Evolutionary conservation across 2,888 invertebrate genomes (phyloP).

Genomic region (Tanypteryx hageni): DNA sequence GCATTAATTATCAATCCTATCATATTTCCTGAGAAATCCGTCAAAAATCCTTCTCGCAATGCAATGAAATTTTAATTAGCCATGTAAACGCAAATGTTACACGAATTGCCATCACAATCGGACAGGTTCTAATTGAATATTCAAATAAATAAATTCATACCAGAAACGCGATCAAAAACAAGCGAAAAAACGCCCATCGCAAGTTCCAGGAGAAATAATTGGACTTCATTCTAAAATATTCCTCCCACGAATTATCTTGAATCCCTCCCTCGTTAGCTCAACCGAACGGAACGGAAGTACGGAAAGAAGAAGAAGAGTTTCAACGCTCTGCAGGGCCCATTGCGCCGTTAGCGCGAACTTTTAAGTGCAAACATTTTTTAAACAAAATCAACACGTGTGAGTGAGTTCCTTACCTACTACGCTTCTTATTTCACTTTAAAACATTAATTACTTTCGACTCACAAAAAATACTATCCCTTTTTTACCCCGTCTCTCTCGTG

Average conservation of each 20-base stretch:
- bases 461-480: background rate
- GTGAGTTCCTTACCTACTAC: background rate
- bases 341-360: background rate
- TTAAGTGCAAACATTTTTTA: background rate
- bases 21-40: no score
- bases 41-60: no score
- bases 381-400: slow-evolving; percentile 4
- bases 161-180: no score
- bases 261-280: background rate
- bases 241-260: slow-evolving; percentile 11
- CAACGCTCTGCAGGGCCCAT: background rate
- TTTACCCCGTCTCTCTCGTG: background rate
- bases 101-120: no score
- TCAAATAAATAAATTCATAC: no score
- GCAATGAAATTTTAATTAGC: no score
- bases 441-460: background rate
- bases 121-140: no score
- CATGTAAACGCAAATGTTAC: no score
- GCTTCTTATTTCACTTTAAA: slow-evolving; percentile 1
- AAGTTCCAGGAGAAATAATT: background rate
- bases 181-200: background rate
- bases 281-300: background rate
- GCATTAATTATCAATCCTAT: no score
- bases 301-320: background rate
- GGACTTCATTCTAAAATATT: background rate